Conservation (phyloP, 1,140 invertebrate species). For the Drosophila mojavensis region DNA sequence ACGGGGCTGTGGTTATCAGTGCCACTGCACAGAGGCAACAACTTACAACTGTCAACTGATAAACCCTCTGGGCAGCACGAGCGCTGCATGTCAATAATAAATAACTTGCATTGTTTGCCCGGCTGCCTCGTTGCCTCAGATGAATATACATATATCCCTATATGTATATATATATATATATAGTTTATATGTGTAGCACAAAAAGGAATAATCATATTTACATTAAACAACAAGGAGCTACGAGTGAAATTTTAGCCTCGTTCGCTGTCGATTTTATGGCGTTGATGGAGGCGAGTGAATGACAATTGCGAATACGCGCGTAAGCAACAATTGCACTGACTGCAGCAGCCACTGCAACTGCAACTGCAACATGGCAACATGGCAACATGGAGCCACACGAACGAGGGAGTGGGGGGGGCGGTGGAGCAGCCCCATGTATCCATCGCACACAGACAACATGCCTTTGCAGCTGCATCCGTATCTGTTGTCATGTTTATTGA, state of each 20-base stretch:
- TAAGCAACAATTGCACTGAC: constrained; percentile 39
- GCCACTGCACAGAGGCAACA: constrained; percentile 40
- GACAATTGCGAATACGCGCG: constrained; percentile 35
- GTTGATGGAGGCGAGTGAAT: constrained; percentile 20
- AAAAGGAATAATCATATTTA: constrained; percentile 76
- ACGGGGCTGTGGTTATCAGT: constrained; percentile 65
- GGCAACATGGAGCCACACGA: constrained; percentile 11
- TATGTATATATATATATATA: constrained; percentile 25
- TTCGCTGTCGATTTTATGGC: constrained; percentile 54
- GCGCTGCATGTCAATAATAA: constrained; percentile 74
- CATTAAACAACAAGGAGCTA: constrained; percentile 67
- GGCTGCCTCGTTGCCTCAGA: constrained; percentile 5
- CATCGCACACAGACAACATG: constrained; percentile 3
- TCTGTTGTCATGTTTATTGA: constrained; percentile 49
- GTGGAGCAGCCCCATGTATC: background rate
- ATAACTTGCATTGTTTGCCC: constrained; percentile 77
- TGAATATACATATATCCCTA: constrained; percentile 18
- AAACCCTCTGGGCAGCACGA: constrained; percentile 60
- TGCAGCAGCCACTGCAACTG: constrained; percentile 20
- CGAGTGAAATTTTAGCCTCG: constrained; percentile 41
- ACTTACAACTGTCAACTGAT: constrained; percentile 69
- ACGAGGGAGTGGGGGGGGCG: constrained; percentile 9
- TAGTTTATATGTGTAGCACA: constrained; percentile 24
- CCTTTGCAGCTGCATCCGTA: constrained; percentile 6
- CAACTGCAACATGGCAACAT: constrained; percentile 1